Evolutionary conservation across 1,140 invertebrate genomes (phyloP).

Genomic region (Geopemphigus sp.): DNA sequence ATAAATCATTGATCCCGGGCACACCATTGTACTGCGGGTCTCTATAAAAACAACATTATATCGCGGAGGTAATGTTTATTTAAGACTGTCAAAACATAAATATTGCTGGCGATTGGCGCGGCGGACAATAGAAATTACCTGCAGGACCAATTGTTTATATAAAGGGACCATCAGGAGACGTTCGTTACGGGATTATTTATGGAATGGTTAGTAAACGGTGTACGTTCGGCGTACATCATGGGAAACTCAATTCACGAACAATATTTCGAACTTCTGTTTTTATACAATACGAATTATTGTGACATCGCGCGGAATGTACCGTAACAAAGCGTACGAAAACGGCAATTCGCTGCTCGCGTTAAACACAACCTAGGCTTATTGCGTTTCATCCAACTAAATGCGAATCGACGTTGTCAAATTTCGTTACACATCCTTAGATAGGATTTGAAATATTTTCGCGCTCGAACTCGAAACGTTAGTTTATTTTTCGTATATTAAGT

Average conservation of each 20-base stretch:
- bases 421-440: too few species aligned
- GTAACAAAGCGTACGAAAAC: too few species aligned
- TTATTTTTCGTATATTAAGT: too few species aligned
- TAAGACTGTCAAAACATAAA: conserved; percentile 42
- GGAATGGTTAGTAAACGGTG: background rate
- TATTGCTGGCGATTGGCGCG: conserved; percentile 15
- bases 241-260: background rate
- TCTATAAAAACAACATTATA: conserved; percentile 40
- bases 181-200: conserved; percentile 36
- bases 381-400: too few species aligned
- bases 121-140: conserved; percentile 33
- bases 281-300: too few species aligned
- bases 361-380: too few species aligned
- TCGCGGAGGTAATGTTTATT: conserved; percentile 31
- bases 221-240: background rate
- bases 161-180: conserved; percentile 3
- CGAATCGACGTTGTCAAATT: too few species aligned
- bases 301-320: too few species aligned
- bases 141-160: conserved; percentile 23
- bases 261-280: too few species aligned
- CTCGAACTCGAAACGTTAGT: too few species aligned
- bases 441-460: too few species aligned
- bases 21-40: conserved; percentile 22
- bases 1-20: conserved; percentile 42
- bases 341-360: too few species aligned